These are phyloP conservation scores for Cepaea hortensis DNA, from an alignment of 2,888 invertebrate genomes.

Conservation along the genomic window DNA sequence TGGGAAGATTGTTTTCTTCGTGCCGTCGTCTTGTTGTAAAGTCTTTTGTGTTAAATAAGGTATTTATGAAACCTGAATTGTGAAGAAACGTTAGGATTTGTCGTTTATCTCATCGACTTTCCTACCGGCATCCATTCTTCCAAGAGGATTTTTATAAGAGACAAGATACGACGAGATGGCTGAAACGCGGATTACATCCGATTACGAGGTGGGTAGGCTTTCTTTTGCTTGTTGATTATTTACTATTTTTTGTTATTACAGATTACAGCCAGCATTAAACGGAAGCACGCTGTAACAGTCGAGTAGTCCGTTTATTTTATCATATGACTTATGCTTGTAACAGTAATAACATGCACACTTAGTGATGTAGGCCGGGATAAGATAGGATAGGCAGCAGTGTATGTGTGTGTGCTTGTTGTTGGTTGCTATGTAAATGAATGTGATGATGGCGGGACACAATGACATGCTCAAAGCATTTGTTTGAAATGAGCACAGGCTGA, in stretches of 20 bases:
- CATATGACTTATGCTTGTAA: too few relatives aligned
- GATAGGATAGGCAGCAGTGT: too few relatives aligned
- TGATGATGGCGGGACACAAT: too few relatives aligned
- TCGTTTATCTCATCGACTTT: background rate
- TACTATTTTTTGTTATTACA: background rate
- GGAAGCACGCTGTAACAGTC: too few relatives aligned
- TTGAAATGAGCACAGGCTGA: too few relatives aligned
- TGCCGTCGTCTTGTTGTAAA: background rate
- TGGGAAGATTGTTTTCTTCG: background rate
- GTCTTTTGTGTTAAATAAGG: background rate
- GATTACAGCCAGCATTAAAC: background rate
- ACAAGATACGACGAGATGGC: background rate
- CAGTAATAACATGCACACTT: too few relatives aligned
- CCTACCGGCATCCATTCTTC: background rate
- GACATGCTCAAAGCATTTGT: too few relatives aligned
- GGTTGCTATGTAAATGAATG: too few relatives aligned
- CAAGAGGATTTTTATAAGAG: too few relatives aligned
- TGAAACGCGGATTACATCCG: background rate
- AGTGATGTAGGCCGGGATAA: too few relatives aligned
- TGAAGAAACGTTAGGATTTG: background rate
- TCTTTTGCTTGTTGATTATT: background rate
- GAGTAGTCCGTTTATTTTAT: too few relatives aligned
- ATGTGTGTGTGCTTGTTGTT: too few relatives aligned
- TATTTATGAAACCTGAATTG: background rate
- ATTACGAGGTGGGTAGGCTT: conserved; percentile 1